A percentile compares a stretch with the other conserved stretches of the same genome.
These are phyloP conservation scores for Schizothorax lantsangensis DNA, from an alignment of 2,797 vertebrate genomes.

Conservation along the genomic window DNA sequence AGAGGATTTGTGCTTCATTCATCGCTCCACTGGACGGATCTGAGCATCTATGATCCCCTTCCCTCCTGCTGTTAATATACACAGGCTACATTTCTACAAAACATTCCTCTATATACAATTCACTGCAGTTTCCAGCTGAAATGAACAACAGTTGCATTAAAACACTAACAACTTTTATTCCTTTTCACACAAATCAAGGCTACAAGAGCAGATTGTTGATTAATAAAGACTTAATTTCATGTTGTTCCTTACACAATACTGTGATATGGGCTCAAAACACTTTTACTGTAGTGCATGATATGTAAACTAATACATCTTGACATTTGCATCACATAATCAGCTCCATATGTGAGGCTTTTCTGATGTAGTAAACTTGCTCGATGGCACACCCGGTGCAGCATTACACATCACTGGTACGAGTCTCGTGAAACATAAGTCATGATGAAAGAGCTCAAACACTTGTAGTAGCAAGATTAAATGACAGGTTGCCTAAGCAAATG, in stretches of 20 bases:
- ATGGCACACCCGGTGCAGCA: neutral
- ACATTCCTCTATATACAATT: neutral
- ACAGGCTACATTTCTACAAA: neutral
- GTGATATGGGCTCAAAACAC: neutral
- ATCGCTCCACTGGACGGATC: neutral
- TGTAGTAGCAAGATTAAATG: neutral
- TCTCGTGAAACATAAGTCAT: neutral
- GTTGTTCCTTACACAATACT: neutral
- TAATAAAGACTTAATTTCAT: neutral
- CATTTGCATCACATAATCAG: neutral
- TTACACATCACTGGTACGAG: neutral
- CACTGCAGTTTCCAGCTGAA: neutral
- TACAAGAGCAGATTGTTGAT: neutral
- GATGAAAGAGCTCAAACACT: neutral
- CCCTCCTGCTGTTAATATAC: neutral
- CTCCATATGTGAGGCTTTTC: neutral
- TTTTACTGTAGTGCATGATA: neutral
- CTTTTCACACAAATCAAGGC: neutral
- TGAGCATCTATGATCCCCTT: neutral
- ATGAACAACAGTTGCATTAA: neutral
- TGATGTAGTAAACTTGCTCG: neutral
- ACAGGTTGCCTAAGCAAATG: neutral
- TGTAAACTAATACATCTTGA: neutral
- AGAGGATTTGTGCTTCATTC: slow-evolving; percentile 22
- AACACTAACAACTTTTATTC: neutral